These are phyloP conservation scores for Parazoanthus swiftii DNA, from an alignment of 92 coral and sea anemone genomes.

Conservation along the genomic window DNA sequence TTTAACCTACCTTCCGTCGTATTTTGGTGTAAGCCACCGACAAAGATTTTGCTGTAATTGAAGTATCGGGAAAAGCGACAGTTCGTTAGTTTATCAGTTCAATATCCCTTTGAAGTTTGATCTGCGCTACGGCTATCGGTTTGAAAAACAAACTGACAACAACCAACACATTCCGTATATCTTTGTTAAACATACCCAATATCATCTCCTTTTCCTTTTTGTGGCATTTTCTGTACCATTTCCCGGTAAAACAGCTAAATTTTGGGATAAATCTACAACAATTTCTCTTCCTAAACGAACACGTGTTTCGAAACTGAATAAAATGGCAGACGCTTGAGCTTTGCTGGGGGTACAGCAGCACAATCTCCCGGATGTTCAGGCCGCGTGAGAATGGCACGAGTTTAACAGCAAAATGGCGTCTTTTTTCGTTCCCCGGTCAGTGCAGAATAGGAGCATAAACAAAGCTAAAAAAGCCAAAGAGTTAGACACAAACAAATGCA, in stretches of 20 bases:
- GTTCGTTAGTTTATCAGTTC: not conserved
- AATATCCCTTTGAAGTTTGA: not conserved
- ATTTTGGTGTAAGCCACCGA: slow-evolving; percentile 82
- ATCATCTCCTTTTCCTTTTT: slow-evolving; percentile 79
- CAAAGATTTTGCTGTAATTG: slow-evolving; percentile 83
- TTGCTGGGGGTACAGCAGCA: slow-evolving; percentile 29
- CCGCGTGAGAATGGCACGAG: slow-evolving; percentile 25
- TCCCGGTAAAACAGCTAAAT: not conserved
- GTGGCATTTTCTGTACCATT: slow-evolving; percentile 48
- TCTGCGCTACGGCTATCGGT: not conserved
- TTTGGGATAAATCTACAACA: not conserved
- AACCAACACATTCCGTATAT: not conserved
- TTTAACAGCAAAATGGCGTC: slow-evolving; percentile 47
- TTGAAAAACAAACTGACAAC: not conserved
- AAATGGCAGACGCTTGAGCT: slow-evolving; percentile 19
- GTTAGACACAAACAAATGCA: not conserved
- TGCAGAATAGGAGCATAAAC: slow-evolving; percentile 28
- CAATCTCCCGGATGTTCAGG: slow-evolving; percentile 14
- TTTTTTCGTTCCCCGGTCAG: slow-evolving; percentile 59
- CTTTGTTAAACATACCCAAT: slow-evolving; percentile 67
- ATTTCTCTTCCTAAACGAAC: not conserved
- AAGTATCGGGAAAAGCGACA: not conserved
- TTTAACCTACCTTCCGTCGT: slow-evolving; percentile 72
- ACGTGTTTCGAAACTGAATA: slow-evolving; percentile 3
- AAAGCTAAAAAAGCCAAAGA: not conserved